These are phyloP conservation scores for Agonopterix alstromeriana DNA, from an alignment of 2,888 invertebrate species.

Conservation along the genomic window DNA sequence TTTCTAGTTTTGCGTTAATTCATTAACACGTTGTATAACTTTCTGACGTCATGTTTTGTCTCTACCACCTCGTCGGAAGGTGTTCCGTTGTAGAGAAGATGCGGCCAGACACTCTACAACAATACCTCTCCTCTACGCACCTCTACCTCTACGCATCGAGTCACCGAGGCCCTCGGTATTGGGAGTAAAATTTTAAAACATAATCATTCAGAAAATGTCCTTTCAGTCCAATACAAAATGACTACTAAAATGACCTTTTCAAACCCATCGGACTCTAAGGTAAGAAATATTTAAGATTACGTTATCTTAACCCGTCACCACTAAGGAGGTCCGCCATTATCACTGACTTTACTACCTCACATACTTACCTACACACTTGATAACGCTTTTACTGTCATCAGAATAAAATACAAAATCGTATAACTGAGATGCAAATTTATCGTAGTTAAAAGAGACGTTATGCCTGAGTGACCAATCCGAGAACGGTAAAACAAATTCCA, in stretches of 20 bases:
- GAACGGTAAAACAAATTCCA: slow-evolving; percentile 18
- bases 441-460: slow-evolving; percentile 12
- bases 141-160: too few relatives aligned
- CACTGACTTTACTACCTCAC: background rate
- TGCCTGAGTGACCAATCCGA: slow-evolving; percentile 24
- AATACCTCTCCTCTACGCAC: too few relatives aligned
- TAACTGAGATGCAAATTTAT: background rate
- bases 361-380: slow-evolving; percentile 2
- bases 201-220: too few relatives aligned
- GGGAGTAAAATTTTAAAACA: too few relatives aligned
- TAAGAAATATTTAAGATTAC: slow-evolving; percentile 12
- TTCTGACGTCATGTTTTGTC: too few relatives aligned
- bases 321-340: slow-evolving; percentile 8
- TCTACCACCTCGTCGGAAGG: too few relatives aligned
- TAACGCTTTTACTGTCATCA: background rate
- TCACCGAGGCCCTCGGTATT: too few relatives aligned
- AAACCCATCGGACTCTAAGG: slow-evolving; percentile 2
- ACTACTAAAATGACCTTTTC: slow-evolving; percentile 7
- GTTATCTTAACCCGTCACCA: slow-evolving; percentile 6
- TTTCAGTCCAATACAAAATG: too few relatives aligned
- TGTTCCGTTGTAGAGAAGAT: too few relatives aligned
- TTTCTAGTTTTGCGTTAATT: too few relatives aligned
- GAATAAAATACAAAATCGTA: background rate
- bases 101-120: too few relatives aligned
- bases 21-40: too few relatives aligned